phyloP scores from a whole-genome alignment of 1,140 invertebrate species.

The Ips nitidus region DNA sequence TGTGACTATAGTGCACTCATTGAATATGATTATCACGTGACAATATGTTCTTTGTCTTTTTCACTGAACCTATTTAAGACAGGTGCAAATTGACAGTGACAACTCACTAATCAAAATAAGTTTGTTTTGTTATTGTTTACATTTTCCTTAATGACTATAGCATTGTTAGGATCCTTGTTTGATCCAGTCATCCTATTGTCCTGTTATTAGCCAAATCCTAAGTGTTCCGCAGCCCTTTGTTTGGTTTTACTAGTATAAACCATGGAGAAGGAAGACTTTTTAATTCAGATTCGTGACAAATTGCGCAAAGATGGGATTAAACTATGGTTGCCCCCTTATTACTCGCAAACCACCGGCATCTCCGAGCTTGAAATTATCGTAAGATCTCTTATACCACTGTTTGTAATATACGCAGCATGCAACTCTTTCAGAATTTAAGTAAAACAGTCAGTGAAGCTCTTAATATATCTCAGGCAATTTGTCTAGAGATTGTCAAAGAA shows the following conservation, averaged over 20 bases:
- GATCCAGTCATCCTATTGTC: no score
- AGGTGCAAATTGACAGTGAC: no score
- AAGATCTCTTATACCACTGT: conserved; percentile 26
- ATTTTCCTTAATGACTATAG: no score
- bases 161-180: no score
- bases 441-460: conserved; percentile 56
- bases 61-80: no score
- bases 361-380: conserved; percentile 55
- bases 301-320: conserved; percentile 68
- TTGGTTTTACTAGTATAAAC: background rate
- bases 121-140: no score
- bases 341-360: conserved; percentile 53
- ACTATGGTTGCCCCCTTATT: conserved; percentile 72
- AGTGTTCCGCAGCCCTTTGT: no score
- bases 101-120: no score
- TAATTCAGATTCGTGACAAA: conserved; percentile 64
- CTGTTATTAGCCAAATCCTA: no score
- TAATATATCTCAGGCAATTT: conserved; percentile 55
- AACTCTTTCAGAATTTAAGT: conserved; percentile 58
- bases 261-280: conserved; percentile 59
- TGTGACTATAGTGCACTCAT: no score
- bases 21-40: no score
- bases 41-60: no score
- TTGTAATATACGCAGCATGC: background rate
- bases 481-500: conserved; percentile 58